Evolutionary conservation across 2,797 vertebrate genomes (phyloP), one percentile per base, ranked within the genome.

Genomic region (Carcharodon carcharias): DNA sequence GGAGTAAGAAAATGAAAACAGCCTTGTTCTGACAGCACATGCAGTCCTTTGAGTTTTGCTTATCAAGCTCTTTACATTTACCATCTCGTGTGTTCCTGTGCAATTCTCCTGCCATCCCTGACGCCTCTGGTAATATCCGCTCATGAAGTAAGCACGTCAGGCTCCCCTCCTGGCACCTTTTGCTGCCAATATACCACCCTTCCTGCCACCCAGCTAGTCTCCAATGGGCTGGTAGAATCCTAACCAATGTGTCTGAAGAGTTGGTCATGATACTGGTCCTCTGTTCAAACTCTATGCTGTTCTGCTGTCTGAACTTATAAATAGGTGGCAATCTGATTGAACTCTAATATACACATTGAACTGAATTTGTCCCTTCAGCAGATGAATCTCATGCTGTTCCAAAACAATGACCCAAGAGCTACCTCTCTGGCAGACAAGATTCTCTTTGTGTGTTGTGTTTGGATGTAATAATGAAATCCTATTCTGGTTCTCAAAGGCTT

Each of bases 401-500:
- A 65, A 45, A 65, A 67, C 21, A 93, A 67, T 67, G 61, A 67
- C 91, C 63, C 21, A 93, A 67, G 91, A 45, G 23, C 63, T 65
- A 93, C 91, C 91, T 93, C n/a, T 6, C 91, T 28, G 63, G n/a
- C 91, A 93, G 61, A 93, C 91, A 93, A 93, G 18, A 93, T 67
- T 67, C 63, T 93, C 91, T 93, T 45, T 93, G 91, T 67, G 63
- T 93, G 63, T 93, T 93, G 63, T 65, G 65, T 67, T 93, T 93
- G 91, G 91, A 93, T 93, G 91, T n/a, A n/a, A 67, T 65, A 65
- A 67, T 93, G 61, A 93, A 93, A 93, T 67, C 63, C 18, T 65
- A 23, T 7, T 92, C 35, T 23, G 91, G n/a, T 93, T 40, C 63
- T 93, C 91, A 93, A 67, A 93, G 91, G 91, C 63, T 93, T 12